Percentiles rank a stretch among this genome's conserved stretches.
These are phyloP conservation scores for Halyomorpha halys DNA, from an alignment of 1,140 invertebrate species.

Conservation along the genomic window DNA sequence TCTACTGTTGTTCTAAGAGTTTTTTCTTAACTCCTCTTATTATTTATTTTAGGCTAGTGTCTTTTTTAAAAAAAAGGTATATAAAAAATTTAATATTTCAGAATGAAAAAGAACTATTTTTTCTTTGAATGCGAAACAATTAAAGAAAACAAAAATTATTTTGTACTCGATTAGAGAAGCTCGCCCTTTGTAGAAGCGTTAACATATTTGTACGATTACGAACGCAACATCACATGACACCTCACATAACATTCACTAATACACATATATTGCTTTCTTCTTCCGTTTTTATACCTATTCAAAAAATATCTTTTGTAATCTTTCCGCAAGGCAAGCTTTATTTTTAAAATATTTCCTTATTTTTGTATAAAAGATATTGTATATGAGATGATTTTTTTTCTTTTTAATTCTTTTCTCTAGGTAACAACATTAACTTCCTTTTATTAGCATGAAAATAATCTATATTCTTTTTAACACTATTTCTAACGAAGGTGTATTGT, in stretches of 20 bases:
- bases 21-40: neutral
- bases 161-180: slow-evolving; percentile 26
- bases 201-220: slow-evolving; percentile 21
- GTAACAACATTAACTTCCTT: slow-evolving; percentile 25
- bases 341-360: slow-evolving; percentile 26
- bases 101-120: slow-evolving; percentile 13
- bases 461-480: slow-evolving; percentile 20
- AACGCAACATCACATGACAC: slow-evolving; percentile 25
- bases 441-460: slow-evolving; percentile 25
- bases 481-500: slow-evolving; percentile 21
- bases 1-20: neutral
- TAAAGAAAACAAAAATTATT: slow-evolving; percentile 6
- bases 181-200: slow-evolving; percentile 23
- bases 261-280: slow-evolving; percentile 24
- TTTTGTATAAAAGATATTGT: slow-evolving; percentile 28
- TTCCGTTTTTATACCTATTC: slow-evolving; percentile 24
- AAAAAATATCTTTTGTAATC: slow-evolving; percentile 26
- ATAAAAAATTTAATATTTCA: neutral
- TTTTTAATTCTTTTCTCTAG: slow-evolving; percentile 14
- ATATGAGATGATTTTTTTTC: slow-evolving; percentile 20
- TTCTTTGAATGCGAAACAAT: neutral
- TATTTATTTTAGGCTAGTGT: slow-evolving; percentile 22
- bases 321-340: slow-evolving; percentile 27
- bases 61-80: slow-evolving; percentile 7
- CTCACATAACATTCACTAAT: slow-evolving; percentile 26